These are phyloP conservation scores for Aurelia sp. DNA, from an alignment of 30 jellyfish, hydroid and myxozoan species.

Conservation along the genomic window DNA sequence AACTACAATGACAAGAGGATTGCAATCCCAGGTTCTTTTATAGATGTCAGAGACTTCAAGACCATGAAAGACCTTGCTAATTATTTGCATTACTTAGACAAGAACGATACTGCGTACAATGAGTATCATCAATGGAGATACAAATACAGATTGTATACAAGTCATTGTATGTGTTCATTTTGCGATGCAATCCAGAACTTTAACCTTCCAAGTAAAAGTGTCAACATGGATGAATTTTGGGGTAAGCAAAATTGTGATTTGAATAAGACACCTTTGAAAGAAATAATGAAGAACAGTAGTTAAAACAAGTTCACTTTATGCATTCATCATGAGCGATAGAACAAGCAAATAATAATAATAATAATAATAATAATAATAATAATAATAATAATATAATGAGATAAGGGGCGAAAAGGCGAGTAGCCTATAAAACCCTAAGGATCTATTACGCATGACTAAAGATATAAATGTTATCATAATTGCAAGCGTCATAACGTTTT, in stretches of 20 bases:
- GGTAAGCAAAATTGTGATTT: slow-evolving; percentile 57
- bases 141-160: slow-evolving; percentile 45
- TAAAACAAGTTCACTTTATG: too few species aligned
- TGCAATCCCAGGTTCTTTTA: slow-evolving; percentile 75
- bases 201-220: slow-evolving; percentile 38
- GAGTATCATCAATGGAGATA: slow-evolving; percentile 86
- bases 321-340: too few species aligned
- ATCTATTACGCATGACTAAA: too few species aligned
- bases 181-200: slow-evolving; percentile 79
- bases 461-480: too few species aligned
- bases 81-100: slow-evolving; percentile 61
- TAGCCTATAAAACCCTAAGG: too few species aligned
- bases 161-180: slow-evolving; percentile 68
- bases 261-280: slow-evolving; percentile 9
- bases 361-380: too few species aligned
- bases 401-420: too few species aligned
- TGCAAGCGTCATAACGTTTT: too few species aligned
- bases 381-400: too few species aligned
- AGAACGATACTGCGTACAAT: slow-evolving; percentile 82
- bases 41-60: slow-evolving; percentile 69
- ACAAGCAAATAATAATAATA: too few species aligned
- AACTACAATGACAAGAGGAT: slow-evolving; percentile 66
- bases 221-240: slow-evolving; percentile 72
- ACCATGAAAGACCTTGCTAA: slow-evolving; percentile 54
- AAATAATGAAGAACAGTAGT: too few species aligned